A percentile compares a stretch with the other conserved stretches of the same genome.
phyloP scores from a whole-genome alignment of 2,888 invertebrate species.

The Orthonychiurus folsomi region DNA sequence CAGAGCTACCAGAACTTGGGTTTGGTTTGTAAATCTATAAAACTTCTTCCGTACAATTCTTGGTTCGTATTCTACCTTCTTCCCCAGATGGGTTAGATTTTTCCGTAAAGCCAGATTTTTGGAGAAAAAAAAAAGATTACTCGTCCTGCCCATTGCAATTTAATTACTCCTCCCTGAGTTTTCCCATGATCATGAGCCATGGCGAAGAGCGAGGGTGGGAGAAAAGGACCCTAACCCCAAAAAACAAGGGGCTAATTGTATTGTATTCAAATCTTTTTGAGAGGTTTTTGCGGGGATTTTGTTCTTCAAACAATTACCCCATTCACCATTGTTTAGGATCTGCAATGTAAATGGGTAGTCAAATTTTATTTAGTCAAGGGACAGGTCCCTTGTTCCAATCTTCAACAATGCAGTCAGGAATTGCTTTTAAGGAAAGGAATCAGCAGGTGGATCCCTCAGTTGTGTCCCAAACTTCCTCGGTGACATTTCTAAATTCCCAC shows the following conservation, averaged over 20 bases:
- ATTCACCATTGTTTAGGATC: neutral
- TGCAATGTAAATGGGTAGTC: neutral
- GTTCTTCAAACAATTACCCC: neutral
- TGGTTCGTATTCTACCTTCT: neutral
- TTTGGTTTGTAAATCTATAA: neutral
- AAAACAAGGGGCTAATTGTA: neutral
- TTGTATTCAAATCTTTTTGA: neutral
- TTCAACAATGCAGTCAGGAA: neutral
- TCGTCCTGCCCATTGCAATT: neutral
- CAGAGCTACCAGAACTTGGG: neutral
- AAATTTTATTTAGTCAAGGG: neutral
- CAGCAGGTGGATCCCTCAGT: neutral
- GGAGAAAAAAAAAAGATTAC: no score
- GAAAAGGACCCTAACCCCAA: neutral
- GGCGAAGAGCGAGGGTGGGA: neutral
- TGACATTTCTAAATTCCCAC: neutral
- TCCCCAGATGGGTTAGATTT: no score
- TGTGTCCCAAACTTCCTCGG: neutral
- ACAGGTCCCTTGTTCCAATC: neutral
- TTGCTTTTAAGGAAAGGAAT: neutral
- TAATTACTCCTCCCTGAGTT: neutral
- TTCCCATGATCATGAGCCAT: no score
- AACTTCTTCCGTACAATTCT: neutral
- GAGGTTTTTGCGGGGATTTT: neutral
- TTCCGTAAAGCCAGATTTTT: no score